Percentiles rank a stretch among this genome's conserved stretches.
These are phyloP conservation scores for Blomia tropicalis DNA, from an alignment of 2,888 invertebrate genomes.

Conservation along the genomic window DNA sequence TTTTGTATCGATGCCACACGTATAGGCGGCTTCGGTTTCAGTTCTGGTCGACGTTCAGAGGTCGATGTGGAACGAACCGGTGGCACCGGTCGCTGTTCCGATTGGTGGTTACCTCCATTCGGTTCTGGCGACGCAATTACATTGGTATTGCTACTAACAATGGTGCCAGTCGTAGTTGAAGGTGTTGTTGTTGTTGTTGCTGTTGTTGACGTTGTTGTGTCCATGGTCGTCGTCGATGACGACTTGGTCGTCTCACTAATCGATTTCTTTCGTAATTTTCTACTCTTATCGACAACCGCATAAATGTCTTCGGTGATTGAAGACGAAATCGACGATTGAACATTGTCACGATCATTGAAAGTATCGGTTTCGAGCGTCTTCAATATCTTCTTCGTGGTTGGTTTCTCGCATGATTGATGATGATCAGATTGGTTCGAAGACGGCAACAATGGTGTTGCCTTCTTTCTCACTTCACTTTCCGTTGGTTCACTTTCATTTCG, in stretches of 20 bases:
- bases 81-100: neutral
- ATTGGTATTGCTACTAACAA: neutral
- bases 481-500: neutral
- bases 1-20: constrained; percentile 12
- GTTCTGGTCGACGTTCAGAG: neutral
- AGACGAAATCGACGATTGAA: neutral
- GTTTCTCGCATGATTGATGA: neutral
- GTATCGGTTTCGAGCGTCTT: neutral
- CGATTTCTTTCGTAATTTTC: neutral
- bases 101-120: neutral
- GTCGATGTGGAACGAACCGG: constrained; percentile 9
- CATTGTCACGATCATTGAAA: neutral
- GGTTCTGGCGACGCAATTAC: neutral
- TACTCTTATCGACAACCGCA: constrained; percentile 9
- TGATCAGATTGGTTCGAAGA: neutral
- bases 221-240: neutral
- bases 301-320: neutral
- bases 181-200: neutral
- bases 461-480: neutral
- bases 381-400: neutral
- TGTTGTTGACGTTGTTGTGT: neutral
- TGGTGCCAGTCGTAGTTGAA: neutral
- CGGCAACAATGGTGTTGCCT: neutral
- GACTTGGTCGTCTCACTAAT: neutral
- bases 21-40: constrained; percentile 1